These are phyloP conservation scores for Darevskia mixta DNA, from an alignment of 2,797 vertebrate genomes.

Conservation along the genomic window DNA sequence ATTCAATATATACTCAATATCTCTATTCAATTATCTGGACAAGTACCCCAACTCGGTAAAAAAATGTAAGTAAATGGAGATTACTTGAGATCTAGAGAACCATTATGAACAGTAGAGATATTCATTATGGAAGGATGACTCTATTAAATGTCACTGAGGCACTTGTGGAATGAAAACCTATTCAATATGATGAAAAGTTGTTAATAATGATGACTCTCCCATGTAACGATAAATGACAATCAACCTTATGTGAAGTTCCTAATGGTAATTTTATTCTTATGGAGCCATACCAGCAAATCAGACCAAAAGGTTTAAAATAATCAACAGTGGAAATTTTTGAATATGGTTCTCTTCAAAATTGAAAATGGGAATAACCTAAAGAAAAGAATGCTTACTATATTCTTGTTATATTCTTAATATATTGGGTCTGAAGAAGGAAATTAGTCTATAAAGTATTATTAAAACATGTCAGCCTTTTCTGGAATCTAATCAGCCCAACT, in stretches of 20 bases:
- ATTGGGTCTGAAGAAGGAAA: neutral
- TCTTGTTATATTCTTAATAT: too few relatives aligned
- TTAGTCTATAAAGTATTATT: slow-evolving; percentile 4
- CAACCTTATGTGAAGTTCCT: neutral
- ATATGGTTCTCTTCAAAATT: neutral
- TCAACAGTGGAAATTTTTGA: neutral
- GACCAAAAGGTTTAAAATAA: neutral
- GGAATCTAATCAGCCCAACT: slow-evolving; percentile 2
- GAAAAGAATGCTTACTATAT: neutral
- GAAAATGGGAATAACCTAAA: neutral
- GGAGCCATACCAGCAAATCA: neutral
- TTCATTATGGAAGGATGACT: slow-evolving; percentile 22
- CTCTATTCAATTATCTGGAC: slow-evolving; percentile 15
- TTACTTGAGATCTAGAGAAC: neutral
- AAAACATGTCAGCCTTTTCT: neutral
- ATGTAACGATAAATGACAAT: slow-evolving; percentile 16
- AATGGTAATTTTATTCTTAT: neutral
- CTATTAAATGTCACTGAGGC: slow-evolving; percentile 23
- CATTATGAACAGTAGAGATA: slow-evolving; percentile 11
- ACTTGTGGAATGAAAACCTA: slow-evolving; percentile 11
- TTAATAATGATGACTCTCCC: neutral
- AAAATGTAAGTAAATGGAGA: neutral
- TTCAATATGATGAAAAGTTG: neutral
- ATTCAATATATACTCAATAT: neutral
- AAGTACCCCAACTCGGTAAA: neutral